Base-by-base conservation (phyloP, 2,797 vertebrate species). In the Epinephelus coioides region DNA sequence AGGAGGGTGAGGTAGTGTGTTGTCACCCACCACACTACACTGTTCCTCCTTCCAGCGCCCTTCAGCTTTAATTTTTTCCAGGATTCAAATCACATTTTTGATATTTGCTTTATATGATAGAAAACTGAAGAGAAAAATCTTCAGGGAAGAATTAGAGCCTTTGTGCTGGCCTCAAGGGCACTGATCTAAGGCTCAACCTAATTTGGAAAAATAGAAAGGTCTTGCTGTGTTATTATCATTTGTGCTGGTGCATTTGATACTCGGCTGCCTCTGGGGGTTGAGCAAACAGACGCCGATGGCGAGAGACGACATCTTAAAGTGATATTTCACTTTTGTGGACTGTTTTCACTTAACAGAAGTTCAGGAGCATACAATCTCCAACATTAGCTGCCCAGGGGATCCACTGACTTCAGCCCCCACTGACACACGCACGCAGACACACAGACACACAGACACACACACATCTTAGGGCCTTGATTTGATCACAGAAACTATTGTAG, bases 11-110 rank as follows among this genome's bases (percentile, higher is more conserved):
- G 79, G 67, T 44, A 46, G 69, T 83, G 81, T 76, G 61, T 80
- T 76, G 54, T 82, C 85, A 79, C 56, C 84, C 54, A 51, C 69
- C 8, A 1, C 69, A 46, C 71, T 46, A 59, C 79, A 76, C 84
- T 46, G 51, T 61, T 90, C 88, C 89, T 89, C 92, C 91, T 95
- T 92, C 84, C 74, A 79, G 81, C 56, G 95, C 90, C 95, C 95
- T 95, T 95, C 91, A 91, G 78, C 82, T 82, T 90, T 91, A 90
- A 94, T 95, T 94, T 95, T 95, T 93, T 82, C 86, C 88, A 46
- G 79, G 87, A 96, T 96, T 96, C 95, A 94, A 96, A 95, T 95
- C 95, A 96, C 95, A 96, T 96, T 96, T 96, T 94, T 95, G 94
- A 95, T 96, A 96, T 96, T 96, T 96, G 94, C 95, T 95, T 92